Evolutionary conservation across 1,140 invertebrate genomes (phyloP).

Genomic region (Saccostrea cuccullata): DNA sequence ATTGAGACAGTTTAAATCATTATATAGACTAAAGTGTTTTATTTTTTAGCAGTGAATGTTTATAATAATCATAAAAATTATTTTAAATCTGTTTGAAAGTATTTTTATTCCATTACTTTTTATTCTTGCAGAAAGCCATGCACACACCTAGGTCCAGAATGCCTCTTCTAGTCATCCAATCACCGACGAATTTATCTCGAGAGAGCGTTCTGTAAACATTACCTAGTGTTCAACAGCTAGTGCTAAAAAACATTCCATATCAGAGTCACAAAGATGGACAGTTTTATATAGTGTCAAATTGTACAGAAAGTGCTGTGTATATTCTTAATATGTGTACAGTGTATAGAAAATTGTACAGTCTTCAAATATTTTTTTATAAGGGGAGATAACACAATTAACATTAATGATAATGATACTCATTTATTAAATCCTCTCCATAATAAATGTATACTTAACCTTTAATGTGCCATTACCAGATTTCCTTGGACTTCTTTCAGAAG

Average conservation of each 20-base stretch:
- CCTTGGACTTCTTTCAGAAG: not conserved
- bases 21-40: no score
- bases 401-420: no score
- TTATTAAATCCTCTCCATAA: not conserved
- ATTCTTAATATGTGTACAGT: not conserved
- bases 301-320: constrained; percentile 33
- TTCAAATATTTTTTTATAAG: no score
- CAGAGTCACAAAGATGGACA: constrained; percentile 8
- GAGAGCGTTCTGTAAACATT: constrained; percentile 54
- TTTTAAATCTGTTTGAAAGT: not conserved
- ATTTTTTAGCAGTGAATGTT: not conserved
- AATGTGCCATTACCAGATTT: not conserved
- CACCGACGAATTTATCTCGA: constrained; percentile 49
- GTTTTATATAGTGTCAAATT: not conserved
- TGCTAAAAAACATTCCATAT: constrained; percentile 21
- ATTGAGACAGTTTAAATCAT: no score
- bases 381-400: no score
- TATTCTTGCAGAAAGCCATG: constrained; percentile 57
- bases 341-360: not conserved
- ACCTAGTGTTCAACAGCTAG: not conserved
- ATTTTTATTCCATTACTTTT: constrained; percentile 5
- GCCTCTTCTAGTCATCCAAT: constrained; percentile 56
- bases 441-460: not conserved
- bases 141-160: constrained; percentile 58
- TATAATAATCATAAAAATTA: not conserved